Conservation (phyloP, 2,888 invertebrate species). For the Watsonalla binaria region DNA sequence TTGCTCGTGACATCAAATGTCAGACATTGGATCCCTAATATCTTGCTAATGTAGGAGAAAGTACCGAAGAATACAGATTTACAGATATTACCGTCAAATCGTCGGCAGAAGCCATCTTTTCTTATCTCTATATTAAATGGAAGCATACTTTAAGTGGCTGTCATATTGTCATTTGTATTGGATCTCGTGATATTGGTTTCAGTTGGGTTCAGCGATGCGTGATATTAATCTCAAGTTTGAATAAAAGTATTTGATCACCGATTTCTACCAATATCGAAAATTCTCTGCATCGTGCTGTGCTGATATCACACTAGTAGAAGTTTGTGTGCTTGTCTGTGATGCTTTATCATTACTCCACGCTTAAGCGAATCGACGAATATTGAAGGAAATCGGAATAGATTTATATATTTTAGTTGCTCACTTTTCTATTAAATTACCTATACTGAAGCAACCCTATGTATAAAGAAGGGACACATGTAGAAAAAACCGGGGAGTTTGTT, state of each 20-base stretch:
- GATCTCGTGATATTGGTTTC: conserved; percentile 20
- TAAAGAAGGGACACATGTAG: no score
- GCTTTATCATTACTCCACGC: not conserved
- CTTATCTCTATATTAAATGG: conserved; percentile 12
- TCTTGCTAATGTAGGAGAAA: no score
- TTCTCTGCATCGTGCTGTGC: not conserved
- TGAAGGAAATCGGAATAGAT: no score
- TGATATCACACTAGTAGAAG: no score
- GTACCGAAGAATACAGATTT: no score
- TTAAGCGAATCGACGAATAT: no score
- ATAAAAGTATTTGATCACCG: conserved; percentile 23
- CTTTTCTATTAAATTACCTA: no score
- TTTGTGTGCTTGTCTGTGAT: not conserved
- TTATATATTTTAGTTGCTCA: no score
- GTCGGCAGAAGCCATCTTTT: conserved; percentile 9
- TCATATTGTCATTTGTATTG: conserved; percentile 28
- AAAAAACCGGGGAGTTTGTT: no score
- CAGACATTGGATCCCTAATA: no score
- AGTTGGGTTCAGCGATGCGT: conserved; percentile 24
- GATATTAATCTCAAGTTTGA: conserved; percentile 34
- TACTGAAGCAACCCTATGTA: no score
- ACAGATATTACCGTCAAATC: conserved; percentile 1
- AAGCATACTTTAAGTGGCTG: conserved; percentile 28
- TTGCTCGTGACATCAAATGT: no score
- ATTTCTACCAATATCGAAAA: conserved; percentile 5